These are phyloP conservation scores for Anniella stebbinsi DNA, from an alignment of 2,797 vertebrate genomes.

Conservation along the genomic window DNA sequence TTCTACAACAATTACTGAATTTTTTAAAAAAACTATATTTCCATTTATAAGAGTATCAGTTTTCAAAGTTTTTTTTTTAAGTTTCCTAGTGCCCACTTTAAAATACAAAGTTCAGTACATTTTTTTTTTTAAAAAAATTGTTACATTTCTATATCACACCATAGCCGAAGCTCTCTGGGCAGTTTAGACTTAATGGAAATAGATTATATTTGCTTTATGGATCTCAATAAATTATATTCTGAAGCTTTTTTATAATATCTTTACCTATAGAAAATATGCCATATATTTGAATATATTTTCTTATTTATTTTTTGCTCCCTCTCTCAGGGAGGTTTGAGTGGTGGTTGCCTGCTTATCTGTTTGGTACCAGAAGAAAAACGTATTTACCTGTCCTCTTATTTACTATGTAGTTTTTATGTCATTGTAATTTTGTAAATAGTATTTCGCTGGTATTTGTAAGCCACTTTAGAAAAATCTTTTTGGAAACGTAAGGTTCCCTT, in stretches of 20 bases:
- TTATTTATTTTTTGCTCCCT: background rate
- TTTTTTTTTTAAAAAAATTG: too few species aligned
- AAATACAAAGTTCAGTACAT: slow-evolving; percentile 44
- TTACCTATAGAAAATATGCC: slow-evolving; percentile 31
- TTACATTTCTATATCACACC: too few species aligned
- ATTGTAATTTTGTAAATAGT: background rate
- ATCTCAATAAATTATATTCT: slow-evolving; percentile 30
- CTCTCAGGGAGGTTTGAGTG: background rate
- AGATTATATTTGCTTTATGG: slow-evolving; percentile 55
- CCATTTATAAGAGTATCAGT: slow-evolving; percentile 14
- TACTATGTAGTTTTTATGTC: background rate
- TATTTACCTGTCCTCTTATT: background rate
- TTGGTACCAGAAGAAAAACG: background rate
- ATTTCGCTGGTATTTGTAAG: background rate
- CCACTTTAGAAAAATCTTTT: background rate
- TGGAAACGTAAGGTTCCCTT: background rate
- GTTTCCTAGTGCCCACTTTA: slow-evolving; percentile 29
- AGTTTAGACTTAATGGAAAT: slow-evolving; percentile 44
- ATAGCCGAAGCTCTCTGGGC: too few species aligned
- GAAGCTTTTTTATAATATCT: slow-evolving; percentile 13
- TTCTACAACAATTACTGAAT: slow-evolving; percentile 8
- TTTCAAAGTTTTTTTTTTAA: slow-evolving; percentile 28
- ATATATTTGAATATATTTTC: slow-evolving; percentile 34
- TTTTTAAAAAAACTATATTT: slow-evolving; percentile 14
- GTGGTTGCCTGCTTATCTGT: background rate